phyloP scores from a whole-genome alignment of 2,888 invertebrate species.

The Physocephala rufipes region DNA sequence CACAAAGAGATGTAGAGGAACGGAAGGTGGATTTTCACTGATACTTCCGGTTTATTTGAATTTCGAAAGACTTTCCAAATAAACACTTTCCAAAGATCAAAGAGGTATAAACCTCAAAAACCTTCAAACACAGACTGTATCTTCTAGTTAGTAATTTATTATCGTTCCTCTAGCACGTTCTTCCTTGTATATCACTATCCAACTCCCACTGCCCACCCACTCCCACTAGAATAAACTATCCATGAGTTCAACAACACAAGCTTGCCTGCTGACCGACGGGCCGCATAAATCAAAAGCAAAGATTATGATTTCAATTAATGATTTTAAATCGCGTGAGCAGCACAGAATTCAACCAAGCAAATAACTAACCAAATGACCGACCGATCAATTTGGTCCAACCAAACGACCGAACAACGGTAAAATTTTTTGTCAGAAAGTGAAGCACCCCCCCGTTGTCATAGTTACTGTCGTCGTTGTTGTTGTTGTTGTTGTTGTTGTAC shows the following conservation, averaged over 20 bases:
- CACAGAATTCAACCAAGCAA: neutral
- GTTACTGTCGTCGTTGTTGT: neutral
- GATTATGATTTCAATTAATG: slow-evolving; percentile 40
- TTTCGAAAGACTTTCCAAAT: neutral
- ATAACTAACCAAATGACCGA: neutral
- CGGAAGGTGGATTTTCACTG: neutral
- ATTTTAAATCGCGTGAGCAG: slow-evolving; percentile 28
- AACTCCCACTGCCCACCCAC: neutral
- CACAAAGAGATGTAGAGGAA: no score
- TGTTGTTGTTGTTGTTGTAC: slow-evolving; percentile 4
- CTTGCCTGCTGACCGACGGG: neutral
- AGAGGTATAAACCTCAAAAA: neutral
- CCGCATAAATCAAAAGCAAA: slow-evolving; percentile 32
- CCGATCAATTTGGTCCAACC: neutral
- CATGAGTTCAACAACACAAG: no score
- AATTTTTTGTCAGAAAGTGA: neutral
- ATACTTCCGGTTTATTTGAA: neutral
- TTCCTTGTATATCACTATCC: neutral
- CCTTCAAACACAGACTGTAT: neutral
- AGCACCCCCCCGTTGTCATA: no score
- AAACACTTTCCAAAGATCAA: neutral
- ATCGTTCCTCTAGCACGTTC: neutral
- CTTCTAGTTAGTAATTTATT: neutral
- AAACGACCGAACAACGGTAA: neutral
- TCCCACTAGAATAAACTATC: neutral